Evolutionary conservation across 2,113 vertebrate species (phyloP).

Genomic region (Corythaixoides concolor): DNA sequence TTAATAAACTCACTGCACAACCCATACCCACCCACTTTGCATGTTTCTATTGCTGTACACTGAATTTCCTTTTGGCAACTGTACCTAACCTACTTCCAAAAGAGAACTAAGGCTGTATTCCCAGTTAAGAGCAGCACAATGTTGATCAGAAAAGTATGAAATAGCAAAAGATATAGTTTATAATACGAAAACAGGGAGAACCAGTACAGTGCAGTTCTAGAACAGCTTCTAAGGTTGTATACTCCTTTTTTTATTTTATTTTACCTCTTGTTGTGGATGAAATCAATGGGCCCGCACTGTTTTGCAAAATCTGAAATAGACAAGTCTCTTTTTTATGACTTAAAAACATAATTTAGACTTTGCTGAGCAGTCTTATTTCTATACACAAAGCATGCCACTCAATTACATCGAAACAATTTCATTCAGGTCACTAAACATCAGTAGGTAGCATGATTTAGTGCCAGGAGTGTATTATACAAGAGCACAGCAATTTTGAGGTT

Average conservation of each 20-base stretch:
- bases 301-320: constrained; percentile 22
- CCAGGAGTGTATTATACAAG: constrained; percentile 50
- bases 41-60: neutral
- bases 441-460: constrained; percentile 47
- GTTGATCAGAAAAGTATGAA: neutral
- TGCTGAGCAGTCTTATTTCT: constrained; percentile 58
- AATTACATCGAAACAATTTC: constrained; percentile 62
- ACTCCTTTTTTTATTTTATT: neutral
- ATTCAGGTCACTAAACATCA: constrained; percentile 62
- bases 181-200: neutral
- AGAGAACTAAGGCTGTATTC: neutral
- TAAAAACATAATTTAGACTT: constrained; percentile 59
- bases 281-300: neutral
- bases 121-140: neutral
- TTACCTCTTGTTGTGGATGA: neutral
- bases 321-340: constrained; percentile 6
- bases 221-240: neutral
- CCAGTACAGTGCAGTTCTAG: neutral
- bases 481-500: constrained; percentile 42
- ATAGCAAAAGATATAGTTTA: neutral
- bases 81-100: neutral
- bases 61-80: neutral
- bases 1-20: neutral
- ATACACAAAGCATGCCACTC: constrained; percentile 54
- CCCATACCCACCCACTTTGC: neutral